Evolutionary conservation across 2,888 invertebrate species (phyloP), one percentile per base, ranked within the genome.

Genomic region (Eucera pruinosa): DNA sequence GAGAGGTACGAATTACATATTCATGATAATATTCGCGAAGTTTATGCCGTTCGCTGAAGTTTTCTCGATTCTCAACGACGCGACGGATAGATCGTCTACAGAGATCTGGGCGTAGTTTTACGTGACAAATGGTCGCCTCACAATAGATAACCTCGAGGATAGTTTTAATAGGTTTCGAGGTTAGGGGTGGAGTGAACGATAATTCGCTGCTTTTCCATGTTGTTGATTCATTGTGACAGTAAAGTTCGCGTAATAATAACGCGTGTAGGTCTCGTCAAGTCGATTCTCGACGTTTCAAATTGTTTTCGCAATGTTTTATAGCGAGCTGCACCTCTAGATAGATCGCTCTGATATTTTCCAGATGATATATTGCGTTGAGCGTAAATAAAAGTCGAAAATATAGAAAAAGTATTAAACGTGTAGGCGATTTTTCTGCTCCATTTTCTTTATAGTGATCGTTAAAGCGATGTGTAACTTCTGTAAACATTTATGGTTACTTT

Each of bases 141-240:
- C 48, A 43, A 62, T 68, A 25, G 67, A 54, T 67, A 68, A 68
- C 61, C 54, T 30, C 30, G 30, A 30, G 39, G 36, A 48, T 57
- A 62, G 27, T 62, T 68, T 61, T 48, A 62, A 43, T 57, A 25
- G 27, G 5, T 18, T 20, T 39, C 9, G 45, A 55, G 18, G 68
- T 20, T 48, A 54, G 41, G 15, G 39, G 45, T 23, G 48, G 41
- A 43, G 41, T 13, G n/a, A 20, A 54, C 30, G 47, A 15, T 30
- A 41, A 61, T 48, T 62, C 47, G 39, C 48, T 7, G 11, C 43
- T 58, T 71, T 36, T 45, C 66, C 30, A 30, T 25, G 25, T 20
- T 36, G n/a, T 71, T 58, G 65, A 71, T 71, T 65, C 57, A 65
- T 55, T 50, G 41, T 25, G 57, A 50, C 45, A 52, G 48, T 41